These are phyloP conservation scores for Dryas iulia DNA, from an alignment of 1,140 invertebrate species.

Conservation along the genomic window DNA sequence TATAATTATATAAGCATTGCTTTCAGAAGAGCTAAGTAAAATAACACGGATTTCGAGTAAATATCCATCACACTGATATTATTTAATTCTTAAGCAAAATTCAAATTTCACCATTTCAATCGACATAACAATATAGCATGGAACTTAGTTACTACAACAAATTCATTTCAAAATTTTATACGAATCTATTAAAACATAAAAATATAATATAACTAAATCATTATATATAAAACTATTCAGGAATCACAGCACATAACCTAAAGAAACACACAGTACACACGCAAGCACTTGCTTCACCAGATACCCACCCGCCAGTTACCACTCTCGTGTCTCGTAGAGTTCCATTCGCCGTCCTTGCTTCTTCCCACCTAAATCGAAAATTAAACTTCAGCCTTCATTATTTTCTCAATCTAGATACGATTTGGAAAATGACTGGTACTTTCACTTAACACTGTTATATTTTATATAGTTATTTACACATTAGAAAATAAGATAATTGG, in stretches of 20 bases:
- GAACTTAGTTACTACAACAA: too few relatives aligned
- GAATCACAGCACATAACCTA: neutral
- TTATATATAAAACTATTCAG: neutral
- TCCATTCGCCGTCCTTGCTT: conserved; percentile 56
- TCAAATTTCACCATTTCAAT: too few relatives aligned
- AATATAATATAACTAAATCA: too few relatives aligned
- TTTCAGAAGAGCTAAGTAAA: too few relatives aligned
- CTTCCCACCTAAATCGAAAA: conserved; percentile 78
- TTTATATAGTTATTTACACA: neutral
- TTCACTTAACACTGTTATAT: conserved; percentile 32
- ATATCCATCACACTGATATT: too few relatives aligned
- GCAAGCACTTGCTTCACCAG: conserved; percentile 21
- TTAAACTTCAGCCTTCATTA: conserved; percentile 76
- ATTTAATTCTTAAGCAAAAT: too few relatives aligned
- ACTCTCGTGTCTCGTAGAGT: conserved; percentile 53
- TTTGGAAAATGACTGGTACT: conserved; percentile 69
- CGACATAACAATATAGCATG: too few relatives aligned
- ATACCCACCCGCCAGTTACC: conserved; percentile 77
- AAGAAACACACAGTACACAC: neutral
- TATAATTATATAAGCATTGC: too few relatives aligned
- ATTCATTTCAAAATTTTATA: too few relatives aligned
- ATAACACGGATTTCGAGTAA: too few relatives aligned
- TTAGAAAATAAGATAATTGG: neutral
- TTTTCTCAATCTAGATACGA: conserved; percentile 61
- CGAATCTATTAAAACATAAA: too few relatives aligned